These are phyloP conservation scores for Drosophila melanica DNA, from an alignment of 1,140 invertebrate genomes.

Conservation along the genomic window DNA sequence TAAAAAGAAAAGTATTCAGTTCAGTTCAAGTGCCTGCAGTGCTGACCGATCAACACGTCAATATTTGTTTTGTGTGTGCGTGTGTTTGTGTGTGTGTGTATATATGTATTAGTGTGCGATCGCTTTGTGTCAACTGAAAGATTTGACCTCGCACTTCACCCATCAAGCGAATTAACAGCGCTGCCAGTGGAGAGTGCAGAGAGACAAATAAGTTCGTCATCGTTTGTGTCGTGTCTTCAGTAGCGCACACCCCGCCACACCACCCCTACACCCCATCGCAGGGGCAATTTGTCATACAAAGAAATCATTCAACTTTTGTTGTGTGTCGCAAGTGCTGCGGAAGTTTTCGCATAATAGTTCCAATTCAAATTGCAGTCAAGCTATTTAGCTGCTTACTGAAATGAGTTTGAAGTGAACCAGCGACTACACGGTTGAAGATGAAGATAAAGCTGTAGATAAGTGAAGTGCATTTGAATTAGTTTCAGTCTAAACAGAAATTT, in stretches of 20 bases:
- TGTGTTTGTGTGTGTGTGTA: slow-evolving; percentile 19
- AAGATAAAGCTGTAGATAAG: neutral
- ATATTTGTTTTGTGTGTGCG: slow-evolving; percentile 31
- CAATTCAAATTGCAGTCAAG: slow-evolving; percentile 52
- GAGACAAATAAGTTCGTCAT: slow-evolving; percentile 30
- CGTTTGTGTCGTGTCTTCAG: slow-evolving; percentile 6
- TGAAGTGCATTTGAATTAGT: neutral
- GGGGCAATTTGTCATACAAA: slow-evolving; percentile 75
- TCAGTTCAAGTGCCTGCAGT: slow-evolving; percentile 32
- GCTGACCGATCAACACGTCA: slow-evolving; percentile 2
- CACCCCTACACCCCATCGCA: neutral
- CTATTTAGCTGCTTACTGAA: slow-evolving; percentile 24
- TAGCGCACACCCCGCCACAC: slow-evolving; percentile 2
- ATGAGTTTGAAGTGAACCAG: neutral
- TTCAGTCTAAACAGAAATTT: too few relatives aligned
- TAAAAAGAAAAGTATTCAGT: slow-evolving; percentile 11
- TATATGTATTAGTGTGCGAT: slow-evolving; percentile 54
- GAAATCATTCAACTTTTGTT: slow-evolving; percentile 64
- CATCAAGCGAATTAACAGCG: slow-evolving; percentile 76
- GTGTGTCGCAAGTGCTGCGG: slow-evolving; percentile 36
- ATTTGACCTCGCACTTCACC: slow-evolving; percentile 82
- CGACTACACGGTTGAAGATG: slow-evolving; percentile 1
- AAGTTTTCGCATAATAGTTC: slow-evolving; percentile 47
- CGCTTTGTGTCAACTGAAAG: slow-evolving; percentile 69
- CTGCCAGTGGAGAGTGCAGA: neutral